These are phyloP conservation scores for Heliconius hermathena DNA, from an alignment of 1,140 invertebrate genomes.

Conservation along the genomic window DNA sequence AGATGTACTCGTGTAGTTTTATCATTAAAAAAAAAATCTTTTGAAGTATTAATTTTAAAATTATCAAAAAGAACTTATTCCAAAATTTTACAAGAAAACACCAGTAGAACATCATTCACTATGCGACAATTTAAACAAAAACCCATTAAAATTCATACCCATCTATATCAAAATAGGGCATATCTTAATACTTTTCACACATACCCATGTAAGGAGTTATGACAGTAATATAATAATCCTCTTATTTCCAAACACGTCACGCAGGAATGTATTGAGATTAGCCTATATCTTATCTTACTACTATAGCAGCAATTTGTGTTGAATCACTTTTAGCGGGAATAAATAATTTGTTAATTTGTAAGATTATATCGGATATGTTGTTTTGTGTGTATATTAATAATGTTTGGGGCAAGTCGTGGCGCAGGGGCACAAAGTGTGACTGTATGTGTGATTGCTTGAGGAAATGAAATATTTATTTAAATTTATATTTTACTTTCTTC, in stretches of 20 bases:
- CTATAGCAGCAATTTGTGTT: conserved; percentile 31
- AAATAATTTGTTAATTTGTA: conserved; percentile 21
- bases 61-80: too few species aligned
- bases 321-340: conserved; percentile 32
- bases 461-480: too few species aligned
- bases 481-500: too few species aligned
- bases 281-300: neutral
- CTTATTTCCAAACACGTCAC: conserved; percentile 44
- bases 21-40: too few species aligned
- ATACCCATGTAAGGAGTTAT: conserved; percentile 19
- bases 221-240: conserved; percentile 39
- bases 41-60: too few species aligned
- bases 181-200: conserved; percentile 13
- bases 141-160: neutral
- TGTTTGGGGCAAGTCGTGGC: too few species aligned
- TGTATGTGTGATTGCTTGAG: too few species aligned
- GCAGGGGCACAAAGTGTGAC: too few species aligned
- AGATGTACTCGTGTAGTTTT: too few species aligned
- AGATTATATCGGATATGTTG: neutral
- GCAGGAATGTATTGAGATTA: conserved; percentile 43
- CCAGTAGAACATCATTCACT: too few species aligned
- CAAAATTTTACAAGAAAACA: neutral
- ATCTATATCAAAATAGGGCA: neutral
- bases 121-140: neutral
- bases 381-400: neutral